Percentiles rank a stretch among this genome's conserved stretches.
These are phyloP conservation scores for Poeciliopsis prolifica DNA, from an alignment of 2,113 vertebrate species.

Conservation along the genomic window DNA sequence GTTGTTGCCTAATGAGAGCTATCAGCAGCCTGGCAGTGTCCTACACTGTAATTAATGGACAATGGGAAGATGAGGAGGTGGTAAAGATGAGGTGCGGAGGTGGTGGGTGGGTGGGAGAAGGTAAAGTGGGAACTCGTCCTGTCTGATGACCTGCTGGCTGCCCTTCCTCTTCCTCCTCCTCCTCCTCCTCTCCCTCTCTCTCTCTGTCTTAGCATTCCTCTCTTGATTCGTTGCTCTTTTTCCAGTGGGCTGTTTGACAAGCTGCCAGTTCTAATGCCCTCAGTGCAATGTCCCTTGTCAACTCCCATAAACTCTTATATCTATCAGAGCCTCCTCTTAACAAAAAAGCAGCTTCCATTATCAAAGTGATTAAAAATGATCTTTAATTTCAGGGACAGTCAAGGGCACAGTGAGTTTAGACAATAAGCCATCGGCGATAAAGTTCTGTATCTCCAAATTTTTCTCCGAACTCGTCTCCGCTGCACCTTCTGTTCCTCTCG, in stretches of 20 bases:
- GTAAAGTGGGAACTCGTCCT: conserved; percentile 40
- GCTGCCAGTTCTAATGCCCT: conserved; percentile 81
- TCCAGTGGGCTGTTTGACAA: conserved; percentile 80
- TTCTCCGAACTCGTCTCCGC: conserved; percentile 12
- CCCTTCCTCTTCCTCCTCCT: conserved; percentile 28
- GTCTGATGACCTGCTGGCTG: conserved; percentile 54
- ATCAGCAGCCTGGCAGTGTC: conserved; percentile 41
- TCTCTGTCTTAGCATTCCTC: conserved; percentile 65
- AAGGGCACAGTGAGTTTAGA: conserved; percentile 66
- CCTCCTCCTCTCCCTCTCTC: background rate
- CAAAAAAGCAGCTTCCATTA: conserved; percentile 78
- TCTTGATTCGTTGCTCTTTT: conserved; percentile 75
- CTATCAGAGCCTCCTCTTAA: conserved; percentile 75
- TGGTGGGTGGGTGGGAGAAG: conserved; percentile 28
- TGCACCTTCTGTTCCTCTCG: background rate
- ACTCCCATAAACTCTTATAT: conserved; percentile 79
- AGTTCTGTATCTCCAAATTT: conserved; percentile 53
- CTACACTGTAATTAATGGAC: conserved; percentile 53
- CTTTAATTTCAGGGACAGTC: conserved; percentile 75
- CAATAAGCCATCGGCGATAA: conserved; percentile 48
- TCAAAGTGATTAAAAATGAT: conserved; percentile 81
- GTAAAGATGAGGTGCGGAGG: conserved; percentile 41
- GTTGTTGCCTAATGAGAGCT: conserved; percentile 59
- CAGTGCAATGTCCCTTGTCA: conserved; percentile 82
- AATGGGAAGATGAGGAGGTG: conserved; percentile 46